phyloP scores from a whole-genome alignment of 2,888 invertebrate species.

The Hypomecis punctinalis region DNA sequence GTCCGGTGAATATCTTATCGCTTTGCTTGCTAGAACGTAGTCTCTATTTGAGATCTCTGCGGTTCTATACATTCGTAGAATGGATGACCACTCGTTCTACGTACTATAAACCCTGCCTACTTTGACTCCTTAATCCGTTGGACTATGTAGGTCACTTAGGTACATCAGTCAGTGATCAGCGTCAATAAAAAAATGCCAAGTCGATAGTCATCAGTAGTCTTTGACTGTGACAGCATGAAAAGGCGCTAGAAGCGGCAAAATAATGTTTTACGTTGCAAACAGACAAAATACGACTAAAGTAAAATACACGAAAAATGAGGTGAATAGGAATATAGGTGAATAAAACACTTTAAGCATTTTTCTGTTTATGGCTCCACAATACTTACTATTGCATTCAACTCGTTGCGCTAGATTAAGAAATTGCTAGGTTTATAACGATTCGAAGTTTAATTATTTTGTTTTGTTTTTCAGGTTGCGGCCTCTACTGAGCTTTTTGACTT shows the following conservation, averaged over 20 bases:
- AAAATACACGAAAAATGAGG: neutral
- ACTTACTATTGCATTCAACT: neutral
- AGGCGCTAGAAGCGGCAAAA: neutral
- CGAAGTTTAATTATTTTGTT: neutral
- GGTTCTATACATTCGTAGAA: too few species aligned
- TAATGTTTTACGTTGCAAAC: neutral
- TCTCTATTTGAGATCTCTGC: too few species aligned
- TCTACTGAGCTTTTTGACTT: slow-evolving; percentile 9
- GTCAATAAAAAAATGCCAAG: too few species aligned
- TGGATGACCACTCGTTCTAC: too few species aligned
- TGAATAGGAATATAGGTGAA: neutral
- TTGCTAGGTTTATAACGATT: neutral
- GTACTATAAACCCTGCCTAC: too few species aligned
- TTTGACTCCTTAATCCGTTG: too few species aligned
- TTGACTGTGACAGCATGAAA: neutral
- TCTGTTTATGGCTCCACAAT: neutral
- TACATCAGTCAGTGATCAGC: too few species aligned
- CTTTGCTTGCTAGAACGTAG: too few species aligned
- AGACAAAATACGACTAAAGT: neutral
- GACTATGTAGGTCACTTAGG: too few species aligned
- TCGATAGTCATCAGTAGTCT: too few species aligned
- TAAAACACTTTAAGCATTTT: neutral
- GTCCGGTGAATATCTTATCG: too few species aligned
- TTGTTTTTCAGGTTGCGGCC: slow-evolving; percentile 10
- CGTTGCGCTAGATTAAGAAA: neutral